These are phyloP conservation scores for Bactericera cockerelli DNA, from an alignment of 1,140 invertebrate genomes.

Conservation along the genomic window DNA sequence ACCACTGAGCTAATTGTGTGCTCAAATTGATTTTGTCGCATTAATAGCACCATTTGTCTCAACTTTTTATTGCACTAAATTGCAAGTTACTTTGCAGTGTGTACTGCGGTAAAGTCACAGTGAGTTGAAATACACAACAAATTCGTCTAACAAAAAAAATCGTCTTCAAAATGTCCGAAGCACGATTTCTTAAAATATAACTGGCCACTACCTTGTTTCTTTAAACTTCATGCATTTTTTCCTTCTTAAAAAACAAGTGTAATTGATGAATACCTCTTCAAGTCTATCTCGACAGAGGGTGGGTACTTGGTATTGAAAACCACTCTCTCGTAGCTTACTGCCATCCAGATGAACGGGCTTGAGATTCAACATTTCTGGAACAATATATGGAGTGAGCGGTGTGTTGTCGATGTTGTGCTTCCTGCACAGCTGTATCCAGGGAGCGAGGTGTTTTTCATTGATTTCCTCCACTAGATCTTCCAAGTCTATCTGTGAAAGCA, in stretches of 20 bases:
- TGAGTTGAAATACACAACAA: background rate
- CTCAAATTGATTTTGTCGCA: background rate
- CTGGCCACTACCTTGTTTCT: slow-evolving; percentile 10
- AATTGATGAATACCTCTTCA: slow-evolving; percentile 33
- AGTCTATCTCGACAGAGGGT: slow-evolving; percentile 41
- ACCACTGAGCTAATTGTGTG: background rate
- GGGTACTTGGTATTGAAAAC: slow-evolving; percentile 39
- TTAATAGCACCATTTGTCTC: too few relatives aligned
- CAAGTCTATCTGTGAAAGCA: slow-evolving; percentile 45
- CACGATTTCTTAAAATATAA: too few relatives aligned
- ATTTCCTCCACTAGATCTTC: slow-evolving; percentile 67
- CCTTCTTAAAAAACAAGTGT: background rate
- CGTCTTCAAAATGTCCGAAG: slow-evolving; percentile 5
- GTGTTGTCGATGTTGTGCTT: slow-evolving; percentile 61
- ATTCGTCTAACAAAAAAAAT: background rate
- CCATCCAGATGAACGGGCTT: slow-evolving; percentile 62
- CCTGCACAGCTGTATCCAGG: slow-evolving; percentile 73
- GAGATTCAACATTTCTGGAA: slow-evolving; percentile 60
- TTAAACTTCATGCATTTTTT: slow-evolving; percentile 12
- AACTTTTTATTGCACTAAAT: too few relatives aligned
- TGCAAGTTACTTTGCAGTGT: too few relatives aligned
- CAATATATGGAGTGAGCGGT: slow-evolving; percentile 71
- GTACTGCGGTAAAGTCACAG: background rate
- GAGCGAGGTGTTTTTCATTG: slow-evolving; percentile 79
- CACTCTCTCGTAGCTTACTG: slow-evolving; percentile 39